Evolutionary conservation across 2,888 invertebrate genomes (phyloP).

Genomic region (Acrobeloides nanus): DNA sequence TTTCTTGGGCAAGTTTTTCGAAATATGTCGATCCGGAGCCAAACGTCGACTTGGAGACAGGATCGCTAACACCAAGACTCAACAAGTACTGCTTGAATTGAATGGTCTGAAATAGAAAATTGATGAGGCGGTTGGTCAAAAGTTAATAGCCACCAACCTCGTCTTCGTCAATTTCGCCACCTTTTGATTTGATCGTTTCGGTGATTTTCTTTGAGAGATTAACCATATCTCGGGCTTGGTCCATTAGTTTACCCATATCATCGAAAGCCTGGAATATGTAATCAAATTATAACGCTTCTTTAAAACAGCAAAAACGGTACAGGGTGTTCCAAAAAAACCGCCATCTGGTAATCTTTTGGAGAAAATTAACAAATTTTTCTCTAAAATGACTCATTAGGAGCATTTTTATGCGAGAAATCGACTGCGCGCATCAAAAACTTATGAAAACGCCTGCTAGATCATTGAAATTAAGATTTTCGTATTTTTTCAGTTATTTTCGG

Average conservation of each 20-base stretch:
- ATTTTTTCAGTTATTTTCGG: no score
- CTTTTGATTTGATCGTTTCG: slow-evolving; percentile 82
- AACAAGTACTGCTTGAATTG: slow-evolving; percentile 89
- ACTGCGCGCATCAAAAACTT: no score
- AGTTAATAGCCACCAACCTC: slow-evolving; percentile 58
- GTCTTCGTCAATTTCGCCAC: slow-evolving; percentile 85
- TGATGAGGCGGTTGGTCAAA: background rate
- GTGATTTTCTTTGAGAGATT: slow-evolving; percentile 81
- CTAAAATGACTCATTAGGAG: no score
- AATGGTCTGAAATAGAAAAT: slow-evolving; percentile 65
- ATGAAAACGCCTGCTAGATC: background rate
- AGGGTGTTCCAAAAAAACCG: no score
- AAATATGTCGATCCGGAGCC: slow-evolving; percentile 77
- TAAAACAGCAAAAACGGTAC: background rate
- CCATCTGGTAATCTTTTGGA: no score
- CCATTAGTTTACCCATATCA: slow-evolving; percentile 86
- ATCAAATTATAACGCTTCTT: background rate
- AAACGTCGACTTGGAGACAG: slow-evolving; percentile 84
- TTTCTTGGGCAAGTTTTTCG: slow-evolving; percentile 74
- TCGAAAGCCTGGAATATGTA: slow-evolving; percentile 69
- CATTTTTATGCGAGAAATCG: no score
- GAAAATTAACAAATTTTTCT: no score
- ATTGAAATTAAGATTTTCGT: background rate
- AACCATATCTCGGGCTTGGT: slow-evolving; percentile 96
- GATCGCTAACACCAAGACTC: slow-evolving; percentile 94